Evolutionary conservation across 2,113 vertebrate genomes (phyloP).

Genomic region (Osmerus eperlanus): DNA sequence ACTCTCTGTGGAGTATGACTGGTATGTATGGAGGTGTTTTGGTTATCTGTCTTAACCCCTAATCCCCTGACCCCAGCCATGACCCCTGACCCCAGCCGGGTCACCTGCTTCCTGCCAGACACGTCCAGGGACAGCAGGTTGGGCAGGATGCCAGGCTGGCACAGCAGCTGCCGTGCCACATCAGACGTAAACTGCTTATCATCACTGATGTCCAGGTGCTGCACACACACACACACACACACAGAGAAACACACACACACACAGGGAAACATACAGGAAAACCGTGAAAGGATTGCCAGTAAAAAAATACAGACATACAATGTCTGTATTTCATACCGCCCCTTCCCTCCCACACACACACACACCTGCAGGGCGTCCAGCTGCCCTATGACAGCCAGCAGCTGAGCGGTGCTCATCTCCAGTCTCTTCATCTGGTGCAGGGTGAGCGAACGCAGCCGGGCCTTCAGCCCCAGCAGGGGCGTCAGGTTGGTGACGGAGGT

Average conservation of each 20-base stretch:
- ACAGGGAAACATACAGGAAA: too few relatives aligned
- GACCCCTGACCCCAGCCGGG: neutral
- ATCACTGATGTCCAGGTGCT: conserved; percentile 96
- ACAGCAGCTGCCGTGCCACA: conserved; percentile 90
- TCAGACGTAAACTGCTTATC: conserved; percentile 99
- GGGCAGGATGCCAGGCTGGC: conserved; percentile 86
- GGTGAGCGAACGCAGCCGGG: conserved; percentile 89
- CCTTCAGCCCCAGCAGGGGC: conserved; percentile 86
- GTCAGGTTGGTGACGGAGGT: conserved; percentile 94
- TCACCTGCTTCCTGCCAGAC: conserved; percentile 94
- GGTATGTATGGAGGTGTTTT: too few relatives aligned
- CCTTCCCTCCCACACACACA: too few relatives aligned
- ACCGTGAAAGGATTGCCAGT: too few relatives aligned
- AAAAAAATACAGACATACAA: too few relatives aligned
- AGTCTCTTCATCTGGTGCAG: conserved; percentile 98
- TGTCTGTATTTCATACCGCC: too few relatives aligned
- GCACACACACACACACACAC: conserved; percentile 17
- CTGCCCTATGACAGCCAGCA: conserved; percentile 90
- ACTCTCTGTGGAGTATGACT: too few relatives aligned
- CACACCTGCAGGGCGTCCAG: conserved; percentile 78
- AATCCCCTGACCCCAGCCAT: neutral
- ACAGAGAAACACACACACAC: too few relatives aligned
- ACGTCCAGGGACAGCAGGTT: conserved; percentile 90
- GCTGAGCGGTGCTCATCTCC: conserved; percentile 95
- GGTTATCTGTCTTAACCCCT: too few relatives aligned